Base-by-base conservation (phyloP, 2,888 invertebrate genomes). In the Zaprionus lineosus region DNA sequence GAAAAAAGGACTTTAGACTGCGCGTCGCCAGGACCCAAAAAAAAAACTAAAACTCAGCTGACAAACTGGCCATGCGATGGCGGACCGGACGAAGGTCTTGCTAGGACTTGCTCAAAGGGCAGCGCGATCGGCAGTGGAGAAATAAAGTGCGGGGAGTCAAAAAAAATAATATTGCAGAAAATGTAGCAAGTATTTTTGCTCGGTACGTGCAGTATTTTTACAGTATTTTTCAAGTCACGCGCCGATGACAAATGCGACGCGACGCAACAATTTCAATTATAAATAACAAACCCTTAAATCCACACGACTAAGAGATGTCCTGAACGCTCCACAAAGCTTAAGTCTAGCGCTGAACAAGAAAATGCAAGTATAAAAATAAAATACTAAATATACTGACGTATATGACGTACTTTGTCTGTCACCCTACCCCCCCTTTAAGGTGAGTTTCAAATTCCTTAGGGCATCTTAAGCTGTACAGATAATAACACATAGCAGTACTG, bases 1-100 rank as follows among this genome's bases (percentile, higher is more conserved):
- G n/a, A n/a, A 59, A 68, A 75, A 76, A 75, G 61, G 41, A 68
- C 62, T 69, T 81, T 62, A 77, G 84, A 84, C 84, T 48, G 73
- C 69, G 55, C 74, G 84, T 57, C 74, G 74, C 73, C 74, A 59
- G 43, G n/a, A 24, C 44, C 57, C 48, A 51, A 26, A 26, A 29
- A 53, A 34, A 28, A 46, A 21, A 3, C 19, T 6, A 24, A 24
- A n/a, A n/a, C n/a, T n/a, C n/a, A n/a, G n/a, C 24, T 24, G 24
- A 24, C 4, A 24, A 43, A 21, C 29, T 50, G 51, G 39, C 21
- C 34, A 57, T n/a, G 8, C 21, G 18, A 29, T 4, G 19, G 21
- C 9, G 12, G 37, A 5, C 6, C n/a, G n/a, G n/a, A n/a, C n/a
- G n/a, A n/a, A n/a, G n/a, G n/a, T n/a, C n/a, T n/a, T n/a, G n/a